A percentile compares a stretch with the other conserved stretches of the same genome.
Conservation (phyloP, 1,140 invertebrate species). For the Anadara kagoshimensis region DNA sequence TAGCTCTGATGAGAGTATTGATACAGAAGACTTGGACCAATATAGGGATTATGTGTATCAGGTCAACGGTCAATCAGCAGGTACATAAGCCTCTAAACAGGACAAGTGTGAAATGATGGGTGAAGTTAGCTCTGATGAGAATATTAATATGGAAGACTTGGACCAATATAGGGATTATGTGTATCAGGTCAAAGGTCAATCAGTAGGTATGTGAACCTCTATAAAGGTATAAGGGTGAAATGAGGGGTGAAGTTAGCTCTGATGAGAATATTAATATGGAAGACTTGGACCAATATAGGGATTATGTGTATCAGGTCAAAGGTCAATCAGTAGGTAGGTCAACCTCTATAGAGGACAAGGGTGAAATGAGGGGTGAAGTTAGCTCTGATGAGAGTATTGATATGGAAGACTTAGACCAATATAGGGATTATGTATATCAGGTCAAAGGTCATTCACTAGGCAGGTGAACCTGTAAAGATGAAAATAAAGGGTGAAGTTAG, state of each 20-base stretch:
- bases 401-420: constrained; percentile 37
- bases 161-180: no score
- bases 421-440: constrained; percentile 33
- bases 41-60: constrained; percentile 37
- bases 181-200: no score
- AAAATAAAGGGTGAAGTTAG: not conserved
- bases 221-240: no score
- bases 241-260: no score
- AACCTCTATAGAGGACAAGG: not conserved
- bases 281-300: no score
- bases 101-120: constrained; percentile 2
- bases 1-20: constrained; percentile 31
- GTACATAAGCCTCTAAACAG: no score
- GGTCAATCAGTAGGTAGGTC: not conserved
- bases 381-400: constrained; percentile 29
- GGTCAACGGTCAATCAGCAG: no score
- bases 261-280: not conserved
- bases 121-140: no score
- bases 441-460: not conserved
- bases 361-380: not conserved
- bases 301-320: no score
- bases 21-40: constrained; percentile 37
- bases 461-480: not conserved
- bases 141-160: no score
- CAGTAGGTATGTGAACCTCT: not conserved